Base-by-base conservation (phyloP, 2,888 invertebrate species). In the Archaeoteleia sp. region DNA sequence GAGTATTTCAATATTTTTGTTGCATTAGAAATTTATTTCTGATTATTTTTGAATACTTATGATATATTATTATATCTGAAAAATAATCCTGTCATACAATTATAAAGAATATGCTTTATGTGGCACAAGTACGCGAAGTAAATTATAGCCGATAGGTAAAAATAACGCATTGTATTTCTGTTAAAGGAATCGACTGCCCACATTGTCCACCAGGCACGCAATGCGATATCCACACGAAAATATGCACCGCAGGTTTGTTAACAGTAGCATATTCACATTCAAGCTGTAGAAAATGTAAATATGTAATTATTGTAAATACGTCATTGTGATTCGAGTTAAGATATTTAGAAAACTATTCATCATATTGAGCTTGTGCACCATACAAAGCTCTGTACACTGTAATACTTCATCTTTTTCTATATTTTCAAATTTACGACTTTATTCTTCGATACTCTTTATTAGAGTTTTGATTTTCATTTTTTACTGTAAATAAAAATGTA, bases 201-300 rank as follows among this genome's bases (percentile, higher is more conserved):
- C 93, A 94, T 76, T 95, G 95, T 81, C 91, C 93, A 54, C 90
- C 92, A 25, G 95, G 94, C 68, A 89, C 91, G 40, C 88, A 89
- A 23, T 95, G 95, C 78, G 92, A 95, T 84, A 91, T 92, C 13
- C 88, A 90, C 53, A 93, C 93, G 2, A 93, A 94, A 15, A 93
- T 92, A 71, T 95, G 95, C 86, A 90, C 93, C 82, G 91, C 92
- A 90, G 94, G 95, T 95, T 90, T 68, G 82, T 83, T 62, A 43
- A 37, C 8, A 2, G n/a, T n/a, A 53, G 2, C 5, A 12, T 1
- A 1, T 34, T 10, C 1, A 12, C 15, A 60, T 49, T 39, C 10
- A 34, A 53, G 55, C 20, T 54, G 29, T 40, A 4, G 43, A 53
- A 30, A 45, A 43, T 82, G 80, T 83, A 82, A 77, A 83, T 83